These are phyloP conservation scores for Sitophilus oryzae DNA, from an alignment of 1,140 invertebrate species.

Conservation along the genomic window DNA sequence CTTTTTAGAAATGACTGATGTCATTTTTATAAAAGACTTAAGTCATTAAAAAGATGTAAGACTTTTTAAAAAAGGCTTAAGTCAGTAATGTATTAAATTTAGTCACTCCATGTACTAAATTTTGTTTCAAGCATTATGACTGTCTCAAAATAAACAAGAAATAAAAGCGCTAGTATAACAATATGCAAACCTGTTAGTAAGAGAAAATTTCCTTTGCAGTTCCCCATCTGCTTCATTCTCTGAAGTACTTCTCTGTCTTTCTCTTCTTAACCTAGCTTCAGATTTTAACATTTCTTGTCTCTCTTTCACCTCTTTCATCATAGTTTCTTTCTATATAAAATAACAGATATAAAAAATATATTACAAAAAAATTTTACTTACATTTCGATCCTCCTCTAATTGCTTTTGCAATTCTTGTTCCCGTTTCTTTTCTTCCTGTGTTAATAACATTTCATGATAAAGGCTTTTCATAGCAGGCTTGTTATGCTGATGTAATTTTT, in stretches of 20 bases:
- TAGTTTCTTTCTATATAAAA: constrained; percentile 50
- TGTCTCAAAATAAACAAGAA: no score
- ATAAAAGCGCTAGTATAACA: no score
- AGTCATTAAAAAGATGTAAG: no score
- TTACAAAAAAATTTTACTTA: constrained; percentile 2
- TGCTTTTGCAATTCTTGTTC: constrained; percentile 55
- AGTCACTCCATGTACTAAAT: no score
- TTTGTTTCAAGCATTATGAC: no score
- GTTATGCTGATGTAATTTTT: constrained; percentile 67
- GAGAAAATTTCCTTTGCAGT: constrained; percentile 7
- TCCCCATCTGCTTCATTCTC: constrained; percentile 34
- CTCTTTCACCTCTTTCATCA: constrained; percentile 63
- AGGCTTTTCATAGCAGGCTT: constrained; percentile 68
- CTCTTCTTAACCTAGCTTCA: constrained; percentile 45
- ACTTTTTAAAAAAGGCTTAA: no score
- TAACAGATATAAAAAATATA: constrained; percentile 4
- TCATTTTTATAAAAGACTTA: no score
- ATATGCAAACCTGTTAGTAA: constrained; percentile 7
- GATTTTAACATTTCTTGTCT: constrained; percentile 60
- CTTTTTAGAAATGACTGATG: no score
- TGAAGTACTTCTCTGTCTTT: constrained; percentile 26
- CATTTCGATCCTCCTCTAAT: constrained; percentile 34
- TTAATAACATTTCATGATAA: constrained; percentile 76
- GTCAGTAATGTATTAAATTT: no score
- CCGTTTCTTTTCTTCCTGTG: constrained; percentile 53